phyloP scores from a whole-genome alignment of 2,888 invertebrate genomes.

The Nomada ruficornis region DNA sequence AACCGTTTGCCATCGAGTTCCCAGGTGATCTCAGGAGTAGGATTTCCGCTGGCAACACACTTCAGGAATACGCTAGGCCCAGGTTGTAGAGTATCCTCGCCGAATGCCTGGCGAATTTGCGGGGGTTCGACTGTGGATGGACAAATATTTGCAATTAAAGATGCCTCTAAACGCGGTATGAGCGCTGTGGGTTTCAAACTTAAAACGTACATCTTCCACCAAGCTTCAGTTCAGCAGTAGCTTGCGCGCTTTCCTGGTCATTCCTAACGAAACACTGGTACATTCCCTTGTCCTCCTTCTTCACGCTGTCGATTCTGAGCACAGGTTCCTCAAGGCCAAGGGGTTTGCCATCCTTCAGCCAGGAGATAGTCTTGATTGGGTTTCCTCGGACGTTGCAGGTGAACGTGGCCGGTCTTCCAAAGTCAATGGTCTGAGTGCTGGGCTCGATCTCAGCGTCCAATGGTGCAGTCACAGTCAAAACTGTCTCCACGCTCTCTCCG shows the following conservation, averaged over 20 bases:
- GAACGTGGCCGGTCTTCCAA: constrained; percentile 95
- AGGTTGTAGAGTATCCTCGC: constrained; percentile 95
- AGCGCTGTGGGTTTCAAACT: background rate
- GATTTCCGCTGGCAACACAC: constrained; percentile 97
- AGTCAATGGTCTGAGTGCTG: constrained; percentile 95
- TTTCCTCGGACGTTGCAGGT: constrained; percentile 96
- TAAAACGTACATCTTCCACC: constrained; percentile 92
- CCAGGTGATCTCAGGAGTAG: constrained; percentile 97
- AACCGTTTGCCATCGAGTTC: constrained; percentile 94
- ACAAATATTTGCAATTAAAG: constrained; percentile 26
- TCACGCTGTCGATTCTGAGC: constrained; percentile 94
- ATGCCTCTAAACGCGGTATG: background rate
- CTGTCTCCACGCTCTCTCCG: constrained; percentile 96
- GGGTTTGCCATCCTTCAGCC: constrained; percentile 96
- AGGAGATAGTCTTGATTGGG: constrained; percentile 95
- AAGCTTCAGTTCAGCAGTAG: constrained; percentile 95
- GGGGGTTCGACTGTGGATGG: constrained; percentile 91
- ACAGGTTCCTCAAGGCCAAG: constrained; percentile 93
- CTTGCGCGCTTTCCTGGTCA: constrained; percentile 96
- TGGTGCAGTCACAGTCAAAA: constrained; percentile 96
- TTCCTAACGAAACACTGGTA: constrained; percentile 98
- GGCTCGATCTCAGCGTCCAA: constrained; percentile 95
- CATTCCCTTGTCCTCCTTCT: constrained; percentile 98
- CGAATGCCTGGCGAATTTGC: constrained; percentile 93
- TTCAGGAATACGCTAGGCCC: constrained; percentile 95